phyloP scores from a whole-genome alignment of 2,888 invertebrate species.

The Rotaria sp. region DNA sequence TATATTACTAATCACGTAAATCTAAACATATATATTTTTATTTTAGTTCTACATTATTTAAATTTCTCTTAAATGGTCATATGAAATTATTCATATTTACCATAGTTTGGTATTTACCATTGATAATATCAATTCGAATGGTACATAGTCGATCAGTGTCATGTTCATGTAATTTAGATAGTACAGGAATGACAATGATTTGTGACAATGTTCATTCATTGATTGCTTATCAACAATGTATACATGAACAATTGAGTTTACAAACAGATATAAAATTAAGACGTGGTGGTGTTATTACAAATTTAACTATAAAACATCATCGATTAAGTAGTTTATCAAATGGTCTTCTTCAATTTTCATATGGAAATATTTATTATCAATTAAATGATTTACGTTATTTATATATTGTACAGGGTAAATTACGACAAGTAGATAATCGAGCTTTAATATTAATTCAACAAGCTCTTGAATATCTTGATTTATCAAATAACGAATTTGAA shows the following conservation, averaged over 20 bases:
- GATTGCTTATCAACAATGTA: not conserved
- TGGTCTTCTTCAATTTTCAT: not conserved
- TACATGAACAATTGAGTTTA: not conserved
- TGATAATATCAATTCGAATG: not conserved
- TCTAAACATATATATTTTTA: not conserved
- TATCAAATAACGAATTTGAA: slow-evolving; percentile 10
- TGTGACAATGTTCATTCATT: not conserved
- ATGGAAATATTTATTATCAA: not conserved
- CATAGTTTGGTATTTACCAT: not conserved
- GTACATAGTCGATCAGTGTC: not conserved
- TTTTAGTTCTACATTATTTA: not conserved
- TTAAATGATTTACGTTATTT: slow-evolving; percentile 12
- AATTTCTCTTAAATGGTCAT: not conserved
- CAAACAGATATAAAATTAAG: not conserved
- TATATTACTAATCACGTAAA: not conserved
- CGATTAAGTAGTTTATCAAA: not conserved
- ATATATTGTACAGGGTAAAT: not conserved
- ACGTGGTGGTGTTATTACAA: not conserved
- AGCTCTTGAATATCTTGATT: slow-evolving; percentile 1
- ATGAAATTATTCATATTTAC: not conserved
- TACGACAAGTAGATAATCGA: not conserved
- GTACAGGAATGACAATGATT: not conserved
- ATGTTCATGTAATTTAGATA: not conserved
- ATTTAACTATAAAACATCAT: not conserved
- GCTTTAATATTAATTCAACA: not conserved